Conservation (phyloP, 2,888 invertebrate genomes). For the Lasioglossum malachurum region DNA sequence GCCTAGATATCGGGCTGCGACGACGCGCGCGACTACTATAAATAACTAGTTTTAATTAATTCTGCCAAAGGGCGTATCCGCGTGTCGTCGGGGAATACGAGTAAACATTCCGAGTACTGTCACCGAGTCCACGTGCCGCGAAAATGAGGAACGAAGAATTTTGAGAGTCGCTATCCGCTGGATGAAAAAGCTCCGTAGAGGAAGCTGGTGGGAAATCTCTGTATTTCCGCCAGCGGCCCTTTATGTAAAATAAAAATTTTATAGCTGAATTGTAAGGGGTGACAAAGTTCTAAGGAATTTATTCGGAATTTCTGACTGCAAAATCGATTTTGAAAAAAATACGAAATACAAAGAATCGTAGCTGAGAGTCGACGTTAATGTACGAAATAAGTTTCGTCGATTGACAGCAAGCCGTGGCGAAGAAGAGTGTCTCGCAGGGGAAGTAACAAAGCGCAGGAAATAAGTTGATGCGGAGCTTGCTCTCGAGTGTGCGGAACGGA, state of each 20-base stretch:
- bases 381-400: neutral
- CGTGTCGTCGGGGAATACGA: neutral
- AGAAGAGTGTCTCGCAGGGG: neutral
- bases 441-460: neutral
- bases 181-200: neutral
- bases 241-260: no score
- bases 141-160: neutral
- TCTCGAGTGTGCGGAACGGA: constrained; percentile 7
- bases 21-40: neutral
- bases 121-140: neutral
- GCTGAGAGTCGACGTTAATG: no score
- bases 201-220: neutral
- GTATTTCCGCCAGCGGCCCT: no score
- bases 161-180: neutral
- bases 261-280: no score
- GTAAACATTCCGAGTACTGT: neutral
- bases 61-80: neutral
- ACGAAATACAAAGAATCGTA: no score
- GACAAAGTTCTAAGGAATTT: no score
- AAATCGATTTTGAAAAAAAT: no score
- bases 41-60: constrained; percentile 19
- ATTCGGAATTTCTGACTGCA: no score
- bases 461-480: neutral
- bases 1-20: neutral
- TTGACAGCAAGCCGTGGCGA: neutral